phyloP scores from a whole-genome alignment of 2,888 invertebrate species.

The Nezara viridula region DNA sequence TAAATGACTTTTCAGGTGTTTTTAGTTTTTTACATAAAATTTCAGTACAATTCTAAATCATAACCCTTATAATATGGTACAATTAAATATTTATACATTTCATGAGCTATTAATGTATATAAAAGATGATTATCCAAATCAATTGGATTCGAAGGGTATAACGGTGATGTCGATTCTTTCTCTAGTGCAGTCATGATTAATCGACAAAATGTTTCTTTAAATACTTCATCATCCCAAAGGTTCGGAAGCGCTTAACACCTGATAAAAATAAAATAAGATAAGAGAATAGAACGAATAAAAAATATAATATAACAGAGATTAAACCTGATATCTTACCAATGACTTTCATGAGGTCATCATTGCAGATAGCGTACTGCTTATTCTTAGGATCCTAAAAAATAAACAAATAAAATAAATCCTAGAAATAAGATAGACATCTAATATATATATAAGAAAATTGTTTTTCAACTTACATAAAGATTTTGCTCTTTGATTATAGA shows the following conservation, averaged over 20 bases:
- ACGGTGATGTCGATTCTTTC: conserved; percentile 55
- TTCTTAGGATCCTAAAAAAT: conserved; percentile 85
- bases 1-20: conserved; percentile 14
- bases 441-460: conserved; percentile 6
- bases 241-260: conserved; percentile 89
- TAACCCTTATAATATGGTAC: conserved; percentile 59
- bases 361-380: conserved; percentile 95
- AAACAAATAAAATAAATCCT: conserved; percentile 57
- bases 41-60: conserved; percentile 46
- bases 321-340: conserved; percentile 75
- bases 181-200: conserved; percentile 61
- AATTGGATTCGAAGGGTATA: conserved; percentile 45
- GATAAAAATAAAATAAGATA: conserved; percentile 64
- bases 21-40: conserved; percentile 25
- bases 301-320: neutral
- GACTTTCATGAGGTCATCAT: conserved; percentile 88
- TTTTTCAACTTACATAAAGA: conserved; percentile 74
- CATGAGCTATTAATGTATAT: conserved; percentile 59
- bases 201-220: conserved; percentile 87
- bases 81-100: conserved; percentile 60
- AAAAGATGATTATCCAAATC: conserved; percentile 55
- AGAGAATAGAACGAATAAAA: neutral
- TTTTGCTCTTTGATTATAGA: conserved; percentile 90
- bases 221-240: conserved; percentile 98
- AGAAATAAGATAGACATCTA: neutral